Evolutionary conservation across 2,888 invertebrate species (phyloP).

Genomic region (Lasioglossum figueresi): DNA sequence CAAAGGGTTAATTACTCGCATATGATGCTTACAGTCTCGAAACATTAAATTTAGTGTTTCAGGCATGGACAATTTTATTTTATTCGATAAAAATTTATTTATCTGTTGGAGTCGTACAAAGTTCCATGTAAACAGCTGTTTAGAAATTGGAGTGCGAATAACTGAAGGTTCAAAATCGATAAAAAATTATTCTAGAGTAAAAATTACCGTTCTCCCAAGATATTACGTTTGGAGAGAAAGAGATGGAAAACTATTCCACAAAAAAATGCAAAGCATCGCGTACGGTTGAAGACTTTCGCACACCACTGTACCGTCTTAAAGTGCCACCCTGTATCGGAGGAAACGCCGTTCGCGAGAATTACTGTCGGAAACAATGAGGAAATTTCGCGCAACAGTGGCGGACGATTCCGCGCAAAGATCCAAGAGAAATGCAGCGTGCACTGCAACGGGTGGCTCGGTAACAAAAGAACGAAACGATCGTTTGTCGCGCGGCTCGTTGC

Average conservation of each 20-base stretch:
- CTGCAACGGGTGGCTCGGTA: neutral
- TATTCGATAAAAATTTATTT: too few species aligned
- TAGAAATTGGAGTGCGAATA: too few species aligned
- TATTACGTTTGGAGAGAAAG: neutral
- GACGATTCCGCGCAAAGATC: neutral
- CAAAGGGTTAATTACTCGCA: too few species aligned
- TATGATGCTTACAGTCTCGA: too few species aligned
- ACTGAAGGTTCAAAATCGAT: too few species aligned
- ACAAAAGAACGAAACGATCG: conserved; percentile 41
- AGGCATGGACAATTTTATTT: too few species aligned
- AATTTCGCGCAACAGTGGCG: conserved; percentile 10
- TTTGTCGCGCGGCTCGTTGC: conserved; percentile 23
- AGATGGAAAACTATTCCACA: neutral
- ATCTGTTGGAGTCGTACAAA: too few species aligned
- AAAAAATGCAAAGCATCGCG: neutral
- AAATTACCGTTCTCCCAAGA: too few species aligned
- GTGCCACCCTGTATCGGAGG: neutral
- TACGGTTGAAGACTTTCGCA: neutral
- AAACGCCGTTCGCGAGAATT: neutral
- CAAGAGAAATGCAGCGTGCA: neutral
- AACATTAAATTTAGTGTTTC: too few species aligned
- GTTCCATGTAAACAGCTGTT: too few species aligned
- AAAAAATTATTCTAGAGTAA: too few species aligned
- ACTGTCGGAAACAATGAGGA: conserved; percentile 18
- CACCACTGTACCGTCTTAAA: neutral